A percentile compares a stretch with the other conserved stretches of the same genome.
Evolutionary conservation across 2,888 invertebrate genomes (phyloP).

Genomic region (Apoda limacodes): DNA sequence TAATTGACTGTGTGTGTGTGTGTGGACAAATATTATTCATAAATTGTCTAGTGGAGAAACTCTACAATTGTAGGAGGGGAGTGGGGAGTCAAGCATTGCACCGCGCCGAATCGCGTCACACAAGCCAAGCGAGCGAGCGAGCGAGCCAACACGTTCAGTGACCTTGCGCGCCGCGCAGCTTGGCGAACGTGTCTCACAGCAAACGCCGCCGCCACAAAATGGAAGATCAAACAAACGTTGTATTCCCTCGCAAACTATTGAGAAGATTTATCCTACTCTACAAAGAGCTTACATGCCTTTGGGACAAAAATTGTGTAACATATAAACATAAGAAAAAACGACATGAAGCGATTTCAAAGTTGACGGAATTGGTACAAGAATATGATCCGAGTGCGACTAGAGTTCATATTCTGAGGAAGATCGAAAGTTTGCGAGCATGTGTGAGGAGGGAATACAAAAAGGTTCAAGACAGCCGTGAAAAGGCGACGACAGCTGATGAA

Average conservation of each 20-base stretch:
- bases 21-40: too few relatives aligned
- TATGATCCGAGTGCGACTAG: constrained; percentile 46
- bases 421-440: constrained; percentile 55
- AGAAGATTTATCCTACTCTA: constrained; percentile 42
- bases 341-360: constrained; percentile 40
- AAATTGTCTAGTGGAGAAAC: too few relatives aligned
- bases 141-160: constrained; percentile 28
- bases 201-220: constrained; percentile 22
- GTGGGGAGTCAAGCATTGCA: constrained; percentile 8
- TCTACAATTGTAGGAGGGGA: constrained; percentile 2
- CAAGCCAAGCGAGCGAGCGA: constrained; percentile 15
- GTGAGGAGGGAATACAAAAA: constrained; percentile 46
- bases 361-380: constrained; percentile 44
- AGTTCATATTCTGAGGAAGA: constrained; percentile 51
- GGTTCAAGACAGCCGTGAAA: constrained; percentile 34
- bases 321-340: constrained; percentile 45
- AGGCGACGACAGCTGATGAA: constrained; percentile 30
- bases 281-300: constrained; percentile 41
- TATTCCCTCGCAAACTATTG: constrained; percentile 45
- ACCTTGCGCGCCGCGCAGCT: constrained; percentile 50
- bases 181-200: constrained; percentile 26
- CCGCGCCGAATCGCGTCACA: not conserved
- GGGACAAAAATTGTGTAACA: constrained; percentile 35
- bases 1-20: too few relatives aligned
- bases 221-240: constrained; percentile 30